Percentiles rank a stretch among this genome's conserved stretches.
Evolutionary conservation across 2,113 vertebrate genomes (phyloP).

Genomic region (Misgurnus mizolepis): DNA sequence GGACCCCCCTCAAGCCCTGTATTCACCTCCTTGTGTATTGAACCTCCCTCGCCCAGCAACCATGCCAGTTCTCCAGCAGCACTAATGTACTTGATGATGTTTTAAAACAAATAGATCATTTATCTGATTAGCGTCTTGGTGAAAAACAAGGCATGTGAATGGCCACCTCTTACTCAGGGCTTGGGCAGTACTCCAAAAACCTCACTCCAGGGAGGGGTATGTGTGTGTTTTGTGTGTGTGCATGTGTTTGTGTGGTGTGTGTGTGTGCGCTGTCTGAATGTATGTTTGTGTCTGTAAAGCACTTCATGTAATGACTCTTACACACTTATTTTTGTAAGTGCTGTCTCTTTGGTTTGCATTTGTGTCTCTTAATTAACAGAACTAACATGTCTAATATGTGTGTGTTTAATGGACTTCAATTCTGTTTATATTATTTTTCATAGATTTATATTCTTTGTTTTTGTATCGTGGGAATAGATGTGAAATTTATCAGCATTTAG

Average conservation of each 20-base stretch:
- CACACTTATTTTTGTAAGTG: not conserved
- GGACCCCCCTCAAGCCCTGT: not conserved
- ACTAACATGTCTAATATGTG: slow-evolving; percentile 1
- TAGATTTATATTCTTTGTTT: not conserved
- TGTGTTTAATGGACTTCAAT: not conserved
- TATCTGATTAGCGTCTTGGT: slow-evolving; percentile 91
- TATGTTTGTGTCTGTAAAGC: slow-evolving; percentile 35
- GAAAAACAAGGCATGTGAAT: slow-evolving; percentile 78
- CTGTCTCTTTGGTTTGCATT: slow-evolving; percentile 11
- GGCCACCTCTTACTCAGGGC: slow-evolving; percentile 78
- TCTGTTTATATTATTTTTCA: not conserved
- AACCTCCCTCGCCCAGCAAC: slow-evolving; percentile 68
- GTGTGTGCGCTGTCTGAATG: slow-evolving; percentile 24
- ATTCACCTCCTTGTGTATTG: slow-evolving; percentile 15
- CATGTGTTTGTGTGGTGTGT: slow-evolving; percentile 5
- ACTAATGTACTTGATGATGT: slow-evolving; percentile 84
- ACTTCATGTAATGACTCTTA: slow-evolving; percentile 19
- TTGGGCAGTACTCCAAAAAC: slow-evolving; percentile 77
- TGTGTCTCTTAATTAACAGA: slow-evolving; percentile 22
- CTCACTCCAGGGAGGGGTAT: not conserved
- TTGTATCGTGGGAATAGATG: too few species aligned
- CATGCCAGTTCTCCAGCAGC: slow-evolving; percentile 67
- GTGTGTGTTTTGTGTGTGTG: not conserved
- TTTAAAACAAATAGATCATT: slow-evolving; percentile 92
- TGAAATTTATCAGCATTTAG: too few species aligned